Evolutionary conservation across 2,888 invertebrate genomes (phyloP).

Genomic region (Mystacides longicornis): DNA sequence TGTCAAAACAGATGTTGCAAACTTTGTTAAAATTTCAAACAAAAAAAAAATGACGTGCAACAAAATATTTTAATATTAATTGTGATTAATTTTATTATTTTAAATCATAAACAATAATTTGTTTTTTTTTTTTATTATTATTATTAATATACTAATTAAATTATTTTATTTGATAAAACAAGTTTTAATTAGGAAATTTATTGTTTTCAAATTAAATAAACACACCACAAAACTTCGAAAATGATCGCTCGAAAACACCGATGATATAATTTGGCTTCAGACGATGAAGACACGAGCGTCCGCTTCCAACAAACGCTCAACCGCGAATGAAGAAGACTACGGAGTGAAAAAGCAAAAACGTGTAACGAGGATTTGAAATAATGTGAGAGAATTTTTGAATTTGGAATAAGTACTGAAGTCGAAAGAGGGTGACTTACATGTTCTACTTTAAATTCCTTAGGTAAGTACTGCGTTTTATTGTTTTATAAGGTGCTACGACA

Average conservation of each 20-base stretch:
- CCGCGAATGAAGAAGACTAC: neutral
- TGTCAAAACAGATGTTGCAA: neutral
- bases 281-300: neutral
- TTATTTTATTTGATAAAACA: too few species aligned
- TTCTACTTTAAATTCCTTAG: neutral
- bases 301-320: neutral
- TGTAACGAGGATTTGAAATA: neutral
- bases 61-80: neutral
- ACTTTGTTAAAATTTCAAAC: neutral
- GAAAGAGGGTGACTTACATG: too few species aligned
- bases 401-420: neutral
- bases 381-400: neutral
- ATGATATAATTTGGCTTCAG: neutral
- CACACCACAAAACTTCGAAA: too few species aligned
- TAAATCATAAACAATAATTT: too few species aligned
- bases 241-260: neutral
- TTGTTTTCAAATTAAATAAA: too few species aligned
- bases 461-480: neutral
- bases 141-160: too few species aligned
- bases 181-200: too few species aligned
- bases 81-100: neutral
- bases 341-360: neutral
- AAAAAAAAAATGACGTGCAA: neutral
- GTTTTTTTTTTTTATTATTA: neutral
- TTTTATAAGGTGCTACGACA: neutral